A percentile compares a stretch with the other conserved stretches of the same genome.
phyloP scores from a whole-genome alignment of 2,113 vertebrate species.

The Microcebus griseorufus region DNA sequence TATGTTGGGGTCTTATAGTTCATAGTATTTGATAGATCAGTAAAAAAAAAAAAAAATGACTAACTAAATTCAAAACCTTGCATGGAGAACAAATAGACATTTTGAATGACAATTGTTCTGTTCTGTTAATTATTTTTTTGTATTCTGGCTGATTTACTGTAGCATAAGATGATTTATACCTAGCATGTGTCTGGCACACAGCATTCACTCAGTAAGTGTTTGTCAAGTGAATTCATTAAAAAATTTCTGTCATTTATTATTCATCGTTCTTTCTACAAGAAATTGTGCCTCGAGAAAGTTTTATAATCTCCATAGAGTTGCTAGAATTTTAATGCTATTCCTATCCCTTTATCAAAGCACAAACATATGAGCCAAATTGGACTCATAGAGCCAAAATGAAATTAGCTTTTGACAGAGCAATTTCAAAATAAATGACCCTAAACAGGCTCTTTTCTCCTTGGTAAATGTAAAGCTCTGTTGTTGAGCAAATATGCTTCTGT shows the following conservation, averaged over 20 bases:
- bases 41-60: not conserved
- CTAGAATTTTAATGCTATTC: slow-evolving; percentile 35
- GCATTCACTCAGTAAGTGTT: not conserved
- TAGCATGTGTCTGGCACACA: not conserved
- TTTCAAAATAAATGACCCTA: slow-evolving; percentile 52
- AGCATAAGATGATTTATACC: not conserved
- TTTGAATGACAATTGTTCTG: not conserved
- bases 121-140: slow-evolving; percentile 32
- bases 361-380: slow-evolving; percentile 23
- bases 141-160: not conserved
- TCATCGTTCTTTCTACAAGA: slow-evolving; percentile 5
- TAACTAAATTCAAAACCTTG: not conserved
- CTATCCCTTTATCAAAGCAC: slow-evolving; percentile 45
- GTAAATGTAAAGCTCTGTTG: not conserved
- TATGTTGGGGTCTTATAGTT: not conserved
- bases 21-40: not conserved
- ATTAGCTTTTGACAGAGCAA: slow-evolving; percentile 44
- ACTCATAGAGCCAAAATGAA: slow-evolving; percentile 25
- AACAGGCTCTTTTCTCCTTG: not conserved
- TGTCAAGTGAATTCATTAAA: slow-evolving; percentile 39
- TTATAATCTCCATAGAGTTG: not conserved
- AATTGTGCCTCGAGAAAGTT: slow-evolving; percentile 26
- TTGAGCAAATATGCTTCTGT: not conserved
- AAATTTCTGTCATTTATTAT: slow-evolving; percentile 6
- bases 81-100: not conserved